Evolutionary conservation across 2,888 invertebrate genomes (phyloP), one percentile per base, ranked within the genome.

Genomic region (Platynereis dumerilii): DNA sequence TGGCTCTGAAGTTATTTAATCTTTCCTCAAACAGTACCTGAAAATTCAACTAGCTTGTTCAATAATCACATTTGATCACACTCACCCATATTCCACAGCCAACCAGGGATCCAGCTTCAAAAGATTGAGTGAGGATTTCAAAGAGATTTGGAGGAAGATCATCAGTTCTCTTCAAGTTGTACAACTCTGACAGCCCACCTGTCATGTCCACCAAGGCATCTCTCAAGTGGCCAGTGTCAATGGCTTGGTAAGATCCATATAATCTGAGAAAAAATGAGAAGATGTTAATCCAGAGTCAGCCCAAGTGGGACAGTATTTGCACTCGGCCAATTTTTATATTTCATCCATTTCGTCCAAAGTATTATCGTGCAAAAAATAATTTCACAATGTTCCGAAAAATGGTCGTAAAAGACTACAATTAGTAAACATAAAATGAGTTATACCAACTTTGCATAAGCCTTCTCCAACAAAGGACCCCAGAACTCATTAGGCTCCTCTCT

Each of bases 381-480:
- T n/a, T n/a, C n/a, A n/a, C n/a, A n/a, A n/a, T n/a, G n/a, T n/a
- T n/a, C n/a, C n/a, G n/a, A n/a, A n/a, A n/a, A n/a, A n/a, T n/a
- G n/a, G n/a, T n/a, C n/a, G n/a, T n/a, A n/a, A n/a, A n/a, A n/a
- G n/a, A n/a, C n/a, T n/a, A n/a, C n/a, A n/a, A n/a, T n/a, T n/a
- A n/a, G n/a, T n/a, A n/a, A n/a, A n/a, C n/a, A n/a, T n/a, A n/a
- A n/a, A n/a, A n/a, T 34, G 34, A 7, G 34, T 34, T 34, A 34
- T 7, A 34, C 48, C 5, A 20, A 76, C 76, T 76, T 76, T 48
- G 76, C 76, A 64, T 74, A 76, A 1, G 76, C 76, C 55, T 76
- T 77, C 63, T 92, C 92, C 52, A 92, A 84, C 58, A 92, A 86
- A 29, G 91, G 89, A 52, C 90, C 88, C 89, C 91, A 91, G 86